Evolutionary conservation across 2,888 invertebrate species (phyloP), one percentile per base, ranked within the genome.

Genomic region (Pterobdella sp.): DNA sequence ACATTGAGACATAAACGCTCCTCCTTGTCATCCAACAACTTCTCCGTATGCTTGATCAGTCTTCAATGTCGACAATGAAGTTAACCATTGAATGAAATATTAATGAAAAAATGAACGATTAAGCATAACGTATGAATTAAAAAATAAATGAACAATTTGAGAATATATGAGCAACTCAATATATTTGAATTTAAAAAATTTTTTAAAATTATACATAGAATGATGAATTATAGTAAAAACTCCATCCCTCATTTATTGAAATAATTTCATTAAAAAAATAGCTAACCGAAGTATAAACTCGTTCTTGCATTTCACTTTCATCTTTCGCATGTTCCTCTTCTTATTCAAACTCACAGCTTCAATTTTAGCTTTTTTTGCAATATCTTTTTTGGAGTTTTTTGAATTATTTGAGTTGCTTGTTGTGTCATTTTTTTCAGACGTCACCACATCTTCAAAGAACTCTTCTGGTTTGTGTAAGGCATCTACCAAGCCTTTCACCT

Each of bases 21-120:
- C 26, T 71, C 71, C 32, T 63, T 71, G 36, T 71, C 71, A 22
- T 71, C 71, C 37, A 71, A 31, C 1, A 71, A 37, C 26, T 63
- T 71, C 31, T 71, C 71, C 34, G 60, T 71, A 36, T 71, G 71
- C n/a, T 56, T 35, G 63, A 71, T 71, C 34, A 71, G 60, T n/a
- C 71, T 71, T 34, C 29, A 10, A 3, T 7, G 7, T 56, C 26
- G 60, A 18, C n/a, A 14, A 22, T 14, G 49, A 42, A 14, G 49
- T 7, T 22, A n/a, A n/a, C n/a, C n/a, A n/a, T n/a, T n/a, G n/a
- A n/a, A n/a, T n/a, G n/a, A n/a, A n/a, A n/a, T n/a, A n/a, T n/a
- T n/a, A n/a, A n/a, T n/a, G n/a, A n/a, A n/a, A n/a, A n/a, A n/a
- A n/a, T n/a, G n/a, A n/a, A n/a, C n/a, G n/a, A n/a, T n/a, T n/a